Conservation (phyloP, 2,888 invertebrate species). For the Xestia c-nigrum region DNA sequence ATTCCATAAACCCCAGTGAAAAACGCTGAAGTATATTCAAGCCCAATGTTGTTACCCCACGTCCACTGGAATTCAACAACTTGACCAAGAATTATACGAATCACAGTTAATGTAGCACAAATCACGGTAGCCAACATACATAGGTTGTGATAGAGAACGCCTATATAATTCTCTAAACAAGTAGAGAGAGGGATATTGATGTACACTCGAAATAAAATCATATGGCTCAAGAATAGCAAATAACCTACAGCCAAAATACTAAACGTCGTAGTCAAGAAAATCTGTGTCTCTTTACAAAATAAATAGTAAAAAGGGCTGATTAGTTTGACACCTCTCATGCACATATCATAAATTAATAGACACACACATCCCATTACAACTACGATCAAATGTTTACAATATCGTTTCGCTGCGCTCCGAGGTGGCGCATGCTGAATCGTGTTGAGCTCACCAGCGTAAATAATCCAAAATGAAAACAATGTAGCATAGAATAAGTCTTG, state of each 20-base stretch:
- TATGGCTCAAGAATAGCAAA: constrained; percentile 97
- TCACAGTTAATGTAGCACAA: constrained; percentile 98
- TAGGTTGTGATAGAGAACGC: constrained; percentile 99
- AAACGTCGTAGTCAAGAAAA: constrained; percentile 97
- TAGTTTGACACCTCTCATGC: constrained; percentile 98
- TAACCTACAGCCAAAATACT: constrained; percentile 97
- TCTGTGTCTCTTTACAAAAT: constrained; percentile 95
- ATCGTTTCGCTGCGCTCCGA: constrained; percentile 94
- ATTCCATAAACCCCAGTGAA: constrained; percentile 99
- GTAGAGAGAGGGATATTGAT: constrained; percentile 96
- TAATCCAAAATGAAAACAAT: constrained; percentile 98
- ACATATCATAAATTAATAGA: constrained; percentile 98
- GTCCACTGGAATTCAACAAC: constrained; percentile 98
- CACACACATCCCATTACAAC: constrained; percentile 97
- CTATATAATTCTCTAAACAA: constrained; percentile 97
- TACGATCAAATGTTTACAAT: constrained; percentile 98
- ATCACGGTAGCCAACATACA: constrained; percentile 98
- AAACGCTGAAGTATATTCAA: constrained; percentile 99
- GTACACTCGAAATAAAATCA: constrained; percentile 96
- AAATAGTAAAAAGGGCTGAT: constrained; percentile 99
- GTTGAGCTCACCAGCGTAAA: constrained; percentile 99
- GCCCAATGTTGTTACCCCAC: constrained; percentile 96
- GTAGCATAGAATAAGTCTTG: constrained; percentile 99
- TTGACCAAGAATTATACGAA: constrained; percentile 98
- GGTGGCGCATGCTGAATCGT: constrained; percentile 95